Evolutionary conservation across 2,113 vertebrate genomes (phyloP), one percentile per base, ranked within the genome.

Genomic region (Oreochromis spilurus): DNA sequence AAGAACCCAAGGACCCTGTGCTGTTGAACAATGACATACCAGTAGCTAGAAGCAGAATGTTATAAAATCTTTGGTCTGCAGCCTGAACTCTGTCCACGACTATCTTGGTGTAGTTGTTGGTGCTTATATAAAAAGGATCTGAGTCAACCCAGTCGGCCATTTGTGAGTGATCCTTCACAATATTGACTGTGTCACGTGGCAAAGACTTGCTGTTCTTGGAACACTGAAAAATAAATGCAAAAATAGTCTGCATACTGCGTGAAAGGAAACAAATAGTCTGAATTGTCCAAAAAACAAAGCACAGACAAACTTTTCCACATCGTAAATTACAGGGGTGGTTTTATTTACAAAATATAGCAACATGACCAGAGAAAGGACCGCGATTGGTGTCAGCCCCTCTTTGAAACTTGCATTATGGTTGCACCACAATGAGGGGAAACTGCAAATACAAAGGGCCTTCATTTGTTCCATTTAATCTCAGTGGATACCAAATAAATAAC

Each of bases 121-220:
- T 94, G 91, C 95, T 96, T 26, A 92, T 82, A 60, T 95, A 96
- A 65, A 97, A 95, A 1, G 96, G 96, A 40, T 84, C 58, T 1
- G 96, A 91, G 16, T 95, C 89, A 45, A 96, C 90, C 96, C 96
- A 97, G 40, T 94, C 78, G 2, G 34, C 89, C 96, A 97, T 97
- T 88, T 97, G 96, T 9, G 95, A 90, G 53, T 97, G 36, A 40
- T 96, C 86, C 83, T 89, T 96, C 36, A 97, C 85, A 3, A 96
- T 6, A 14, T 13, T 91, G 14, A 97, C 31, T 4, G 94, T 96
- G 12, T 34, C 7, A n/a, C 29, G 45, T 2, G 95, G 92, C 16
- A 96, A 75, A 16, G 2, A 38, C 43, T 14, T 93, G 88, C 96
- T 97, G 92, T 96, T 90, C 67, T 26, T 40, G 3, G 93, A 91